Conservation (phyloP, 2,797 vertebrate species). For the Coracias cyanogaster region DNA sequence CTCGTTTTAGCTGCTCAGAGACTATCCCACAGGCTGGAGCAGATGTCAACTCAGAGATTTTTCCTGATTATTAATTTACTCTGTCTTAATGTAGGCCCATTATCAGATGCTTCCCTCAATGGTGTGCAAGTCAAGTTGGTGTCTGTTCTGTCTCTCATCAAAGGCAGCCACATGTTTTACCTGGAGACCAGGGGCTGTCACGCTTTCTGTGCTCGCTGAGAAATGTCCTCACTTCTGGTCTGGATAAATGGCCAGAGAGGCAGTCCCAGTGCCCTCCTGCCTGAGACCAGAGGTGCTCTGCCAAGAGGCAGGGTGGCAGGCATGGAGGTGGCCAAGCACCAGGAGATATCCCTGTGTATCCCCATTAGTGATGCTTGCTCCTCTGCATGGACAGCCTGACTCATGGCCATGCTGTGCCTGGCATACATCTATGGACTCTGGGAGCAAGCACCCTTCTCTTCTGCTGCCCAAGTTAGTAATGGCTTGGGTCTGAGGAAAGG, state of each 20-base stretch:
- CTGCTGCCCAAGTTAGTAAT: background rate
- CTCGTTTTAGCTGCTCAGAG: constrained; percentile 7
- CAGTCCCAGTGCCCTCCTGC: background rate
- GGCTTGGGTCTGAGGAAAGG: background rate
- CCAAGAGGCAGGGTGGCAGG: background rate
- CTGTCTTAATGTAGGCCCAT: background rate
- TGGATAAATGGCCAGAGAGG: background rate
- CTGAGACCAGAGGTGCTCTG: background rate
- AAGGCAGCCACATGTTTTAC: background rate
- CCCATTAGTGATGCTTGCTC: accelerated
- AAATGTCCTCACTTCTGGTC: background rate
- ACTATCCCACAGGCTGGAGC: background rate
- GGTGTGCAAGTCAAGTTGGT: background rate
- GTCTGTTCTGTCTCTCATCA: background rate
- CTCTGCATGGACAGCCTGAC: background rate
- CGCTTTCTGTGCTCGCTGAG: background rate
- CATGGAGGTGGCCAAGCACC: background rate
- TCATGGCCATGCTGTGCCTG: accelerated
- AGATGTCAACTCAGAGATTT: background rate
- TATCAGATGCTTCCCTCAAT: background rate
- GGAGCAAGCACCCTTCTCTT: background rate
- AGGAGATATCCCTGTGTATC: background rate
- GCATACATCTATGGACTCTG: accelerated
- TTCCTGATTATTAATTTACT: constrained; percentile 28
- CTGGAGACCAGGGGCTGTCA: background rate